These are phyloP conservation scores for Cossypha polioptera DNA, from an alignment of 2,797 vertebrate species.

Conservation along the genomic window DNA sequence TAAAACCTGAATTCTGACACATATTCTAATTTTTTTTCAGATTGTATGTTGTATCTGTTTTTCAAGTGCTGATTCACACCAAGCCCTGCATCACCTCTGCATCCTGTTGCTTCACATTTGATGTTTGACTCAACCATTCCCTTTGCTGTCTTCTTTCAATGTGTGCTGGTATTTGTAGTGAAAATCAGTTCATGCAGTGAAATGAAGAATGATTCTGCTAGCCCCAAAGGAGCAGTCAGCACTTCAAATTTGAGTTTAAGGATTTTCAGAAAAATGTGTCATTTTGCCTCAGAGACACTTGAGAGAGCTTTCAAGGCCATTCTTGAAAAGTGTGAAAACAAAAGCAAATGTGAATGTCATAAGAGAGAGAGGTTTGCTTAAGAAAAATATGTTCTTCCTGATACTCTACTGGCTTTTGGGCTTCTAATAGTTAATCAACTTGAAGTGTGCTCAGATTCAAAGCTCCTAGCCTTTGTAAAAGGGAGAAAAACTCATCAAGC, in stretches of 20 bases:
- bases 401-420: not conserved
- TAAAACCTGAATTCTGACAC: not conserved
- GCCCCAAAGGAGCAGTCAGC: conserved; percentile 10
- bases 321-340: conserved; percentile 8
- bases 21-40: not conserved
- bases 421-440: not conserved
- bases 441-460: not conserved
- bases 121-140: not conserved
- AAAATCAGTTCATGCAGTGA: not conserved
- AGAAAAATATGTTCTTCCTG: not conserved
- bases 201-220: not conserved
- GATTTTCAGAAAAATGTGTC: conserved; percentile 14
- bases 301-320: not conserved
- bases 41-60: not conserved
- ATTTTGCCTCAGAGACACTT: not conserved
- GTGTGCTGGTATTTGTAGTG: not conserved
- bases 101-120: not conserved
- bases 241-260: not conserved
- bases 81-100: not conserved
- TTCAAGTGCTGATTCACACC: not conserved
- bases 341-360: not conserved
- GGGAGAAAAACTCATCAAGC: not conserved
- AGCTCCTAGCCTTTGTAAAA: not conserved
- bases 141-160: not conserved
- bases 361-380: not conserved